phyloP scores from a whole-genome alignment of 2,797 vertebrate genomes.

The Falco berigora region DNA sequence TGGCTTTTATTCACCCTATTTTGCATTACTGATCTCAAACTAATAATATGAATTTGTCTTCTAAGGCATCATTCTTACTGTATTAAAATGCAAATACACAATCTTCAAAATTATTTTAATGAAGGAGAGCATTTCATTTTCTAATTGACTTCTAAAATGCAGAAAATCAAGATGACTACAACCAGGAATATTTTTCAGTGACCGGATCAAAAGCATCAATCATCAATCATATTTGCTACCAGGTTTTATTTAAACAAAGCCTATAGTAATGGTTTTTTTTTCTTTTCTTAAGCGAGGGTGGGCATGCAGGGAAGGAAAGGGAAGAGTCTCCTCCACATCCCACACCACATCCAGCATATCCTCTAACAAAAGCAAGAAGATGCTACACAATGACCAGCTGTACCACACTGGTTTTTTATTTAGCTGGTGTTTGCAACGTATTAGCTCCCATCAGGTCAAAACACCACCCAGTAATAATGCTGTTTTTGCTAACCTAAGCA shows the following conservation, averaged over 20 bases:
- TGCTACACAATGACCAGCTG: not conserved
- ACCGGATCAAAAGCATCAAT: not conserved
- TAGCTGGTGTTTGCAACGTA: not conserved
- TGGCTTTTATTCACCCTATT: slow-evolving; percentile 8
- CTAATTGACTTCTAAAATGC: slow-evolving; percentile 37
- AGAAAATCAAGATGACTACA: not conserved
- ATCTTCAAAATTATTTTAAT: slow-evolving; percentile 24
- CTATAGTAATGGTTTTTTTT: not conserved
- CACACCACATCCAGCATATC: not conserved
- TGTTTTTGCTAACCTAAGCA: slow-evolving; percentile 5
- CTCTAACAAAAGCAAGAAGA: slow-evolving; percentile 30
- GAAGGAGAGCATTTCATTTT: slow-evolving; percentile 30
- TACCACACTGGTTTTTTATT: not conserved
- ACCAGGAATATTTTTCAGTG: not conserved
- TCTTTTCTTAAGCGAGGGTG: not conserved
- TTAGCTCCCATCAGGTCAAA: not conserved
- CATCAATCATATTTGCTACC: not conserved
- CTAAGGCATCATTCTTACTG: not conserved
- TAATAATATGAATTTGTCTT: slow-evolving; percentile 21
- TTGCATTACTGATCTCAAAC: slow-evolving; percentile 37
- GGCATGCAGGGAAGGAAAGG: not conserved
- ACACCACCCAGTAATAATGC: not conserved
- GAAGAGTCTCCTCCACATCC: not conserved
- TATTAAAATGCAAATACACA: slow-evolving; percentile 45
- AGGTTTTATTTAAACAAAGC: not conserved